phyloP scores from a whole-genome alignment of 2,797 vertebrate genomes.

The Merluccius polli region DNA sequence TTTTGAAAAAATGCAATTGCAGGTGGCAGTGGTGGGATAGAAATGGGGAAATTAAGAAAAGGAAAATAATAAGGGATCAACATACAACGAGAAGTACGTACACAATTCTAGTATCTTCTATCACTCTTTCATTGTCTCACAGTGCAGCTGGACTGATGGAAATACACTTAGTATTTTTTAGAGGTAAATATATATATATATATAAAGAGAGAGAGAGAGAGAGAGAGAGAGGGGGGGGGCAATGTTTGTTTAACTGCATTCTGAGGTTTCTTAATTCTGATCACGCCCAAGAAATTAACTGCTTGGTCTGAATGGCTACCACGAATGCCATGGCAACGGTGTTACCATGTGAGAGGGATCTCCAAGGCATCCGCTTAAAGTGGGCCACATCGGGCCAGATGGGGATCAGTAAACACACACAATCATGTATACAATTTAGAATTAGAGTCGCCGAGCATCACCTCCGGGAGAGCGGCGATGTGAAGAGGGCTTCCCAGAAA shows the following conservation, averaged over 20 bases:
- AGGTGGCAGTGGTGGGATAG: no score
- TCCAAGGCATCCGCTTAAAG: constrained; percentile 36
- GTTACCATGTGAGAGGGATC: constrained; percentile 56
- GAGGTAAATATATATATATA: no score
- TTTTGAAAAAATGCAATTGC: no score
- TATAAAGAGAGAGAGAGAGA: neutral
- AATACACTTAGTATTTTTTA: neutral
- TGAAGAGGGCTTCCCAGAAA: neutral
- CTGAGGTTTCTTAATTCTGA: constrained; percentile 62
- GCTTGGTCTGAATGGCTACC: constrained; percentile 51
- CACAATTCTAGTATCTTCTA: no score
- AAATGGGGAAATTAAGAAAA: no score
- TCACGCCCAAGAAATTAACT: constrained; percentile 58
- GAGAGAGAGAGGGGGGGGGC: neutral
- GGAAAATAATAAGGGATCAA: neutral
- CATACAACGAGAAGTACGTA: no score
- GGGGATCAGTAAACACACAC: constrained; percentile 23
- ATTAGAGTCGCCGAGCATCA: neutral
- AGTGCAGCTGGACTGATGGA: neutral
- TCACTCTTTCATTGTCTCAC: no score
- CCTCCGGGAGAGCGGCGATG: neutral
- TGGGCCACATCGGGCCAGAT: constrained; percentile 34
- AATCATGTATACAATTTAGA: constrained; percentile 14
- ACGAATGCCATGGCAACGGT: constrained; percentile 67
- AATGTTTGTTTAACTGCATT: constrained; percentile 35